These are phyloP conservation scores for Drosophila picticornis DNA, from an alignment of 2,888 invertebrate genomes.

Conservation along the genomic window DNA sequence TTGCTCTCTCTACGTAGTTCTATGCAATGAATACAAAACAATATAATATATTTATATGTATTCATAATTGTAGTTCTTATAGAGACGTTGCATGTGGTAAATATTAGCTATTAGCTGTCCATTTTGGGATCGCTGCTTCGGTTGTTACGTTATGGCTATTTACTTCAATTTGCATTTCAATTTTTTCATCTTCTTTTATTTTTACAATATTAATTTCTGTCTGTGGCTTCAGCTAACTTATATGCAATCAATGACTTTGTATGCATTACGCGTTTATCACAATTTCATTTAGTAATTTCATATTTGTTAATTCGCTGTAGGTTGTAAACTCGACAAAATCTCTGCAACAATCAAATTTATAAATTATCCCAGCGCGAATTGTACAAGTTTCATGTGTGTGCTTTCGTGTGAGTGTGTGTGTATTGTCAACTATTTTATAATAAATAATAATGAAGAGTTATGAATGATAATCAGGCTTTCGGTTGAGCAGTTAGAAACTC, in stretches of 20 bases:
- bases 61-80: conserved; percentile 28
- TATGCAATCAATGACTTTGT: conserved; percentile 73
- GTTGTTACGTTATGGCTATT: conserved; percentile 57
- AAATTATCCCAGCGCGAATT: conserved; percentile 13
- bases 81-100: conserved; percentile 41
- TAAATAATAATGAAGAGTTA: conserved; percentile 61
- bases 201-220: conserved; percentile 32
- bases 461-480: conserved; percentile 72
- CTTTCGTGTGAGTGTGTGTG: conserved; percentile 26
- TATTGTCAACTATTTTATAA: conserved; percentile 65
- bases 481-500: conserved; percentile 55
- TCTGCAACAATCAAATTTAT: conserved; percentile 13
- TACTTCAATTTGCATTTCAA: conserved; percentile 37
- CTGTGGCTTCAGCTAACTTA: conserved; percentile 56
- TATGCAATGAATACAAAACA: conserved; percentile 46
- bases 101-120: conserved; percentile 32
- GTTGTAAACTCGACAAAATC: conserved; percentile 14
- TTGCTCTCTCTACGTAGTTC: conserved; percentile 59
- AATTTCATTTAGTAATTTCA: conserved; percentile 71
- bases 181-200: conserved; percentile 26
- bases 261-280: conserved; percentile 70
- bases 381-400: conserved; percentile 12
- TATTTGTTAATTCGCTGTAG: conserved; percentile 51
- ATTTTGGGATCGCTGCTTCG: conserved; percentile 26
- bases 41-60: conserved; percentile 27